Conservation (phyloP, 37 sponge, comb jelly and placozoan genomes). For the Eunapius fragilis region DNA sequence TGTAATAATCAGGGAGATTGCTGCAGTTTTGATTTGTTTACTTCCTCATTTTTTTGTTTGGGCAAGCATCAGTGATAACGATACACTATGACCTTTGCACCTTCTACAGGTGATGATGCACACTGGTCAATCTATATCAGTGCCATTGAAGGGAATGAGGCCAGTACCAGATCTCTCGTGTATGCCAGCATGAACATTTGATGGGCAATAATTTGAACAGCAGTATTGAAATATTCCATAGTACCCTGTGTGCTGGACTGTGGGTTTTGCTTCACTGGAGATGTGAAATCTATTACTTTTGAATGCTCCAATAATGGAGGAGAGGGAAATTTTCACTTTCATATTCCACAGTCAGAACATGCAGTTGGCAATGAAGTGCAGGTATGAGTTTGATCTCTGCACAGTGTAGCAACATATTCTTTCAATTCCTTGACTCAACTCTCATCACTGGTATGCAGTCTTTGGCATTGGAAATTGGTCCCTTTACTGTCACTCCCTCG, state of each 20-base stretch:
- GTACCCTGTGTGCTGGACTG: constrained; percentile 54
- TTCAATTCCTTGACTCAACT: no score
- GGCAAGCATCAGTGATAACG: no score
- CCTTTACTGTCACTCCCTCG: constrained; percentile 8
- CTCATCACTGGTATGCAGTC: neutral
- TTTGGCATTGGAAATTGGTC: neutral
- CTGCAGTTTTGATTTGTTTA: no score
- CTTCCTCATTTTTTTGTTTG: no score
- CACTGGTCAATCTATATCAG: constrained; percentile 44
- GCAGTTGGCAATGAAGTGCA: neutral
- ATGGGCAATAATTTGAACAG: neutral
- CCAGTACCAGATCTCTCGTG: constrained; percentile 56
- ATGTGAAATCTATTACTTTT: neutral
- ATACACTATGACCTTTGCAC: no score
- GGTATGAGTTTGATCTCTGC: neutral
- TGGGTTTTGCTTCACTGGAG: constrained; percentile 70
- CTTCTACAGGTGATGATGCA: constrained; percentile 41
- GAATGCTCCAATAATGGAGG: constrained; percentile 64
- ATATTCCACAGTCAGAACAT: constrained; percentile 2
- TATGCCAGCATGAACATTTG: constrained; percentile 2
- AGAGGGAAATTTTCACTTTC: constrained; percentile 49
- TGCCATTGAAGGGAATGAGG: constrained; percentile 63
- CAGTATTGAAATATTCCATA: neutral
- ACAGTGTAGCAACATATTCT: neutral
- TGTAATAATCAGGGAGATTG: no score